Evolutionary conservation across 2,888 invertebrate genomes (phyloP).

Genomic region (Eupithecia centaureata): DNA sequence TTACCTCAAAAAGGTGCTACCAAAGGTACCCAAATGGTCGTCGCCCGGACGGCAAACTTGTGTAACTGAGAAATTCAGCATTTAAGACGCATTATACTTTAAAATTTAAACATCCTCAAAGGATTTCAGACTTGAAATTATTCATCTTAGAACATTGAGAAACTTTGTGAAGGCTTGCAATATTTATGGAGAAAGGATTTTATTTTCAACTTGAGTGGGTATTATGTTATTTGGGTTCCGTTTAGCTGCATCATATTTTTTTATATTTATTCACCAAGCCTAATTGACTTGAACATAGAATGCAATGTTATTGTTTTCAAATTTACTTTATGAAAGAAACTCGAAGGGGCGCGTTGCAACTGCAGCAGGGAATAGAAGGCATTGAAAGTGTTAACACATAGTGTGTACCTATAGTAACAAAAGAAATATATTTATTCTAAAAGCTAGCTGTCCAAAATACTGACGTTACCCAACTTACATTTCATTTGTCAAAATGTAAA

Average conservation of each 20-base stretch:
- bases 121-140: slow-evolving; percentile 40
- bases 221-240: slow-evolving; percentile 24
- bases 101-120: slow-evolving; percentile 43
- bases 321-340: too few species aligned
- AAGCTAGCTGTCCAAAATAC: not conserved
- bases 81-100: slow-evolving; percentile 38
- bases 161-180: slow-evolving; percentile 34
- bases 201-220: slow-evolving; percentile 32
- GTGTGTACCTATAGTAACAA: too few species aligned
- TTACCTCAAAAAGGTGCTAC: slow-evolving; percentile 17
- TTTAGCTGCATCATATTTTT: not conserved
- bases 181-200: slow-evolving; percentile 33
- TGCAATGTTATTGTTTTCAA: too few species aligned
- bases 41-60: slow-evolving; percentile 29
- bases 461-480: too few species aligned
- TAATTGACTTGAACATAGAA: too few species aligned
- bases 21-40: slow-evolving; percentile 24
- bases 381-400: too few species aligned
- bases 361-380: too few species aligned
- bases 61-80: slow-evolving; percentile 35
- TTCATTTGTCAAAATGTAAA: not conserved
- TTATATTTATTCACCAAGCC: not conserved
- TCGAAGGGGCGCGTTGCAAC: too few species aligned
- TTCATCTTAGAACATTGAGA: slow-evolving; percentile 42
- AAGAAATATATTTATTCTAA: too few species aligned